phyloP scores from a whole-genome alignment of 2,113 vertebrate genomes.

The Stigmatopora nigra region DNA sequence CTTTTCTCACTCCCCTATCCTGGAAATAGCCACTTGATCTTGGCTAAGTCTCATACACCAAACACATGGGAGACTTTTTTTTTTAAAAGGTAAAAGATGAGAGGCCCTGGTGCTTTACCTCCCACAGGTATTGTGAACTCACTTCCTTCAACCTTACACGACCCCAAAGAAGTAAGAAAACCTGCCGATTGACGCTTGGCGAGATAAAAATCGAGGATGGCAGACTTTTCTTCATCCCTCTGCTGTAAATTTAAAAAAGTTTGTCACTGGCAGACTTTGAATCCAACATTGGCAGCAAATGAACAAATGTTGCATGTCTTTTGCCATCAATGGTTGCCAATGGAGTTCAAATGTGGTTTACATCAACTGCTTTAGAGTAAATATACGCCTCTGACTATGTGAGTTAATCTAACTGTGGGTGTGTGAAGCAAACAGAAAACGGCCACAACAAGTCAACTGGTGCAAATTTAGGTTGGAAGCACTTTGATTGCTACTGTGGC shows the following conservation, averaged over 20 bases:
- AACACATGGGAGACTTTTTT: slow-evolving; percentile 5
- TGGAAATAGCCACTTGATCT: slow-evolving; percentile 28
- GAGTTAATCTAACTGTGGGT: neutral
- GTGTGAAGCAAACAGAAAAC: slow-evolving; percentile 9
- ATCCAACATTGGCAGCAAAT: too few relatives aligned
- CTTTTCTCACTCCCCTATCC: slow-evolving; percentile 13
- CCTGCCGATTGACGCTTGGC: neutral
- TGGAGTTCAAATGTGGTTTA: too few relatives aligned
- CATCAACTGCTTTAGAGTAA: too few relatives aligned
- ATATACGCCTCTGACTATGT: too few relatives aligned
- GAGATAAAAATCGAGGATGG: neutral
- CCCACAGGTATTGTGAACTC: slow-evolving; percentile 7
- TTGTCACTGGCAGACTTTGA: too few relatives aligned
- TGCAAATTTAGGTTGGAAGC: slow-evolving; percentile 26
- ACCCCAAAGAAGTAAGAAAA: neutral
- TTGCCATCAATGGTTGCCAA: too few relatives aligned
- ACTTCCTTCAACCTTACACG: slow-evolving; percentile 5
- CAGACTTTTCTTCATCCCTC: too few relatives aligned
- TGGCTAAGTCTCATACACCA: slow-evolving; percentile 18
- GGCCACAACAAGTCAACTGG: neutral
- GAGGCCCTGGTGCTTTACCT: slow-evolving; percentile 5
- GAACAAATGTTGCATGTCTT: too few relatives aligned
- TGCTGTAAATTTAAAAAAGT: too few relatives aligned
- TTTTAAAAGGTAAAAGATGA: slow-evolving; percentile 1
- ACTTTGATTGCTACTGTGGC: slow-evolving; percentile 33